Evolutionary conservation across 2,113 vertebrate species (phyloP).

Genomic region (Etheostoma cragini): DNA sequence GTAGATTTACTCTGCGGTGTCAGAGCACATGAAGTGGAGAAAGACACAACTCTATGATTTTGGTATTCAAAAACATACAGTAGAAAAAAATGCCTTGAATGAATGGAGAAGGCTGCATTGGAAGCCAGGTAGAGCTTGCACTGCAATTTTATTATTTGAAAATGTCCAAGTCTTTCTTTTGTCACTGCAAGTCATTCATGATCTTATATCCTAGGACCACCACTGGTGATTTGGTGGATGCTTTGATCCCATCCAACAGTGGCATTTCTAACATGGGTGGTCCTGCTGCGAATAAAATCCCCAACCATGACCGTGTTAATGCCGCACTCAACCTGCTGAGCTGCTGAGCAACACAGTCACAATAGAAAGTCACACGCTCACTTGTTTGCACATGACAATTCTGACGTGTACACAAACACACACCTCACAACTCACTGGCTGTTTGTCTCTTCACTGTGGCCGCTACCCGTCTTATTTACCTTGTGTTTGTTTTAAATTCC

Average conservation of each 20-base stretch:
- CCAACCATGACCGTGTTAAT: slow-evolving; percentile 39
- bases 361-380: slow-evolving; percentile 5
- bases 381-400: neutral
- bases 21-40: neutral
- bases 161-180: slow-evolving; percentile 15
- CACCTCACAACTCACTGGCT: neutral
- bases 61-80: neutral
- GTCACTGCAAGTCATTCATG: slow-evolving; percentile 9
- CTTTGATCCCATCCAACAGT: slow-evolving; percentile 58
- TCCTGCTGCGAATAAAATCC: slow-evolving; percentile 52
- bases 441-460: neutral
- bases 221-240: slow-evolving; percentile 5
- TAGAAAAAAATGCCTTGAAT: neutral
- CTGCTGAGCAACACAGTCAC: slow-evolving; percentile 18
- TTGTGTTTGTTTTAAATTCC: neutral
- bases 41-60: neutral
- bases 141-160: neutral
- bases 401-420: neutral
- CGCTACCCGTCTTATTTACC: neutral
- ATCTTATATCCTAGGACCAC: slow-evolving; percentile 52
- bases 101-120: neutral
- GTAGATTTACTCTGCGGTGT: neutral
- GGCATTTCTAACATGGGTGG: slow-evolving; percentile 69
- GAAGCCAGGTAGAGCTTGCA: neutral
- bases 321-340: slow-evolving; percentile 33